A percentile compares a stretch with the other conserved stretches of the same genome.
Conservation (phyloP, 2,113 vertebrate species). For the Sporophila hypoxantha region DNA sequence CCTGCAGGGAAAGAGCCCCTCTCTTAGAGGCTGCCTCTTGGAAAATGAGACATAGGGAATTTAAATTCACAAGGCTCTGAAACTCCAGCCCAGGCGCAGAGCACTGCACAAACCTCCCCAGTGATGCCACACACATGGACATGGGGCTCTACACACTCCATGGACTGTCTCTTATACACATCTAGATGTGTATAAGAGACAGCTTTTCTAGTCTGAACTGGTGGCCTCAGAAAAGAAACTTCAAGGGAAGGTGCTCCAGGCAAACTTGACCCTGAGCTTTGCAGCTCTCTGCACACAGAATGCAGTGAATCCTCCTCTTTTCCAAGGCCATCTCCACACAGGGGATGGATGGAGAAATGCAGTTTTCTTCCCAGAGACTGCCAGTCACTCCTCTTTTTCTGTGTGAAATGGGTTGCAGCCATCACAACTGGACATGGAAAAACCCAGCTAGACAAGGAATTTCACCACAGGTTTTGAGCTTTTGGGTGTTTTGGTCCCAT, state of each 20-base stretch:
- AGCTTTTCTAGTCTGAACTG: background rate
- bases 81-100: too few species aligned
- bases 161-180: too few species aligned
- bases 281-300: background rate
- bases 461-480: background rate
- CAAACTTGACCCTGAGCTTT: background rate
- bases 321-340: background rate
- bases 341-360: too few species aligned
- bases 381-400: background rate
- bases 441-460: rapidly evolving
- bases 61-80: too few species aligned
- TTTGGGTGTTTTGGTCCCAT: rapidly evolving
- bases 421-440: background rate
- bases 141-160: too few species aligned
- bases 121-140: too few species aligned
- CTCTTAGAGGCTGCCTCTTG: too few species aligned
- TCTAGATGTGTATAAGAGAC: too few species aligned
- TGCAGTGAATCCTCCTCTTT: background rate
- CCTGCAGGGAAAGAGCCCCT: too few species aligned
- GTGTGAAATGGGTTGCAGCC: background rate
- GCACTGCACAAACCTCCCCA: too few species aligned
- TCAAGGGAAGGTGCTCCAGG: background rate
- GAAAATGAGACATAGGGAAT: too few species aligned
- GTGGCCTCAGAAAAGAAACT: background rate
- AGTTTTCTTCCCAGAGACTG: background rate